Evolutionary conservation across 2,888 invertebrate species (phyloP).

Genomic region (Sabatieria punctata): DNA sequence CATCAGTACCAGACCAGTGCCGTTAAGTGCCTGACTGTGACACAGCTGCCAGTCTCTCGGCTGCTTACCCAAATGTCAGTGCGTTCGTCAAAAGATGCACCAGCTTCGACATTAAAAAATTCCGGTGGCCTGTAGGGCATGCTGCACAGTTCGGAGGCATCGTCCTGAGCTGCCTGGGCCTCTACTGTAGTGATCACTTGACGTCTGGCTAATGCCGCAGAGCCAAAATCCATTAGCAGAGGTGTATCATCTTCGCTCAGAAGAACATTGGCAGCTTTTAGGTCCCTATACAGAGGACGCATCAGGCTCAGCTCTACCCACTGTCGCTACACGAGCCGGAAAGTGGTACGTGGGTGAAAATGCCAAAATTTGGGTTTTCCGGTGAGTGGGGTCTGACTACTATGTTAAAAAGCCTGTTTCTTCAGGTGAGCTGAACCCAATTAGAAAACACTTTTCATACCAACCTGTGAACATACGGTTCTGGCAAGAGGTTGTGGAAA

Average conservation of each 20-base stretch:
- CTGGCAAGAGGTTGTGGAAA: constrained; percentile 46
- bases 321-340: too few relatives aligned
- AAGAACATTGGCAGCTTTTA: constrained; percentile 69
- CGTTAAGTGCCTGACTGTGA: constrained; percentile 55
- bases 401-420: neutral
- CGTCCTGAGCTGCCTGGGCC: constrained; percentile 46
- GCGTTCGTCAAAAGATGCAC: constrained; percentile 59
- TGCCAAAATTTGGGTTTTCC: too few relatives aligned
- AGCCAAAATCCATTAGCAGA: constrained; percentile 64
- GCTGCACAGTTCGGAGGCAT: constrained; percentile 63
- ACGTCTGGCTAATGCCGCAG: constrained; percentile 34
- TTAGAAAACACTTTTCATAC: neutral
- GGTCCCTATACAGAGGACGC: constrained; percentile 43
- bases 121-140: constrained; percentile 77
- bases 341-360: too few relatives aligned
- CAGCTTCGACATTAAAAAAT: constrained; percentile 63
- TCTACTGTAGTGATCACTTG: constrained; percentile 31
- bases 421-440: too few relatives aligned
- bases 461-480: constrained; percentile 51
- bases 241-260: constrained; percentile 50
- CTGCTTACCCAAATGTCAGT: constrained; percentile 65
- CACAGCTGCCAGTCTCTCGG: constrained; percentile 66
- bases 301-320: too few relatives aligned
- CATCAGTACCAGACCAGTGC: constrained; percentile 53
- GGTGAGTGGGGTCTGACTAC: too few relatives aligned